Conservation (phyloP, 2,113 vertebrate species). For the Apteryx owenii region DNA sequence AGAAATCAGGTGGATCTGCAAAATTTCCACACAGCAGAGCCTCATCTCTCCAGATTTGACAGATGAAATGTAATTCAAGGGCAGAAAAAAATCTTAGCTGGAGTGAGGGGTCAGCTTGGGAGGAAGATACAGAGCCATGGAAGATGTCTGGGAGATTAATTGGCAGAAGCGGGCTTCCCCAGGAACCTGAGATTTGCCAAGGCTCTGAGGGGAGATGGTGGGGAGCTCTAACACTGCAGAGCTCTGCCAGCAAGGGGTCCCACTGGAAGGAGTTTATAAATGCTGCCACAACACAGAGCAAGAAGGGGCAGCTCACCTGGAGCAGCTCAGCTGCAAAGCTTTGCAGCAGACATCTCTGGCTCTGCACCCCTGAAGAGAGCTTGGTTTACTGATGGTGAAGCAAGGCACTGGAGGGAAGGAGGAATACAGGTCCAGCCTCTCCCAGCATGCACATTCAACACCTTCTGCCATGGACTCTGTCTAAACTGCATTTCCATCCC, state of each 20-base stretch:
- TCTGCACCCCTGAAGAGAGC: too few species aligned
- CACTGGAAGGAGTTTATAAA: neutral
- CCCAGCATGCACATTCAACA: too few species aligned
- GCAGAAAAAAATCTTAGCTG: slow-evolving; percentile 24
- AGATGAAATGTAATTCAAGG: slow-evolving; percentile 29
- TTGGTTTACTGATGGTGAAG: neutral
- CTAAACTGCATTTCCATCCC: neutral
- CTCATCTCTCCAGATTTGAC: neutral
- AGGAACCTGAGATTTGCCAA: fast-evolving
- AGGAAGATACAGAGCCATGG: slow-evolving; percentile 20
- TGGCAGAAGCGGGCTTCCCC: neutral
- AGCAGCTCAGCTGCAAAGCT: neutral
- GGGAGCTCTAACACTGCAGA: neutral
- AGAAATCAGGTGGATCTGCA: slow-evolving; percentile 4
- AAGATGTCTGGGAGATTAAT: slow-evolving; percentile 34
- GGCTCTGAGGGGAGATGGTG: neutral
- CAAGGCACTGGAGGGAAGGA: neutral
- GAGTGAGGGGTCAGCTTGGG: slow-evolving; percentile 10
- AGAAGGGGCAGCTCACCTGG: neutral
- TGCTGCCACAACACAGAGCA: neutral
- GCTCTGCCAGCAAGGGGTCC: neutral
- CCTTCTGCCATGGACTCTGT: neutral
- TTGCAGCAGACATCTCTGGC: neutral
- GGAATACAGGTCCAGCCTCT: neutral
- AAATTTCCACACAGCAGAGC: neutral